A percentile compares a stretch with the other conserved stretches of the same genome.
Conservation (phyloP, 1,140 invertebrate species). For the Samia ricini region DNA sequence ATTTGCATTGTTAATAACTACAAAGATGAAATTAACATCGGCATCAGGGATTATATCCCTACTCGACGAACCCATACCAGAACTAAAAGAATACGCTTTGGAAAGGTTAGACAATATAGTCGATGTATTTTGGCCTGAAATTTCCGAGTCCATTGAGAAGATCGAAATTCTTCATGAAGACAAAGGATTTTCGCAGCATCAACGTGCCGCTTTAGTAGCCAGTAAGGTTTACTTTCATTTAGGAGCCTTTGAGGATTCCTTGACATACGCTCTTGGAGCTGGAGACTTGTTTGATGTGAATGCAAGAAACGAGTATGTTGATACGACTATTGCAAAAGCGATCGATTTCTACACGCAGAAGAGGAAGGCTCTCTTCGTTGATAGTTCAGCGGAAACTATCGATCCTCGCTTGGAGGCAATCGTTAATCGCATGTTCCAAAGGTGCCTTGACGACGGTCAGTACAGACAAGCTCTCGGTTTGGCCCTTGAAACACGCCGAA, state of each 20-base stretch:
- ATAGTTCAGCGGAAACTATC: conserved; percentile 83
- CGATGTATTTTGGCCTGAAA: conserved; percentile 99
- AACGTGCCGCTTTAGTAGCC: conserved; percentile 96
- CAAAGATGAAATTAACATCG: conserved; percentile 75
- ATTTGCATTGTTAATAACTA: background rate
- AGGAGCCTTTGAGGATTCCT: conserved; percentile 96
- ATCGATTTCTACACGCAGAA: conserved; percentile 97
- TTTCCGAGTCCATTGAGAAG: conserved; percentile 98
- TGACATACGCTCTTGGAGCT: conserved; percentile 96
- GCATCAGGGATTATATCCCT: conserved; percentile 96
- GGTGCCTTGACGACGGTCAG: conserved; percentile 96
- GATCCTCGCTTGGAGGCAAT: conserved; percentile 95
- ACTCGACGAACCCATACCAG: conserved; percentile 94
- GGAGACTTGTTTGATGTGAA: conserved; percentile 97
- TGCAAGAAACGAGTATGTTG: conserved; percentile 95
- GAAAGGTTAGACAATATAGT: conserved; percentile 96
- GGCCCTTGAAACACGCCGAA: conserved; percentile 95
- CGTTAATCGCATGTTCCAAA: conserved; percentile 97
- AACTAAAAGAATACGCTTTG: conserved; percentile 95
- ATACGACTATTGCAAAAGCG: conserved; percentile 97
- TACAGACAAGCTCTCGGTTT: conserved; percentile 96
- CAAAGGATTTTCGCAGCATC: conserved; percentile 90
- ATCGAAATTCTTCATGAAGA: conserved; percentile 98
- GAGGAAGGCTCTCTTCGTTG: conserved; percentile 80
- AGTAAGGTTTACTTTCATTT: conserved; percentile 99